These are phyloP conservation scores for Cygnus olor DNA, from an alignment of 2,797 vertebrate genomes.

Conservation along the genomic window DNA sequence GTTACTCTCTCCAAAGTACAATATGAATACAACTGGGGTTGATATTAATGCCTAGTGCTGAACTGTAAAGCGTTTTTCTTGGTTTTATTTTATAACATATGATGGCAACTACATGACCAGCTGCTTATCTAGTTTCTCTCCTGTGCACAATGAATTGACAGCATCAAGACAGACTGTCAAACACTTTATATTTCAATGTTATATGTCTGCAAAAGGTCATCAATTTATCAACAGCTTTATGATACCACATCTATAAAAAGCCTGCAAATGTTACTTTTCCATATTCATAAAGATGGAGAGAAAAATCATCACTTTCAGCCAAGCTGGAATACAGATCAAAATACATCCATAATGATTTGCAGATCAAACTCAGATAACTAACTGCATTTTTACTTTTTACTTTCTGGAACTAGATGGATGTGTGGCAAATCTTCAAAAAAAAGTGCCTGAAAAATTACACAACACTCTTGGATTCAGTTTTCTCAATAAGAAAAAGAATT, in stretches of 20 bases:
- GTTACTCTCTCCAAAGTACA: neutral
- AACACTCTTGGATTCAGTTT: neutral
- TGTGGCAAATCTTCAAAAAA: slow-evolving; percentile 14
- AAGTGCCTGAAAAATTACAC: neutral
- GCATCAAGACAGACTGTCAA: neutral
- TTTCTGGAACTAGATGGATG: neutral
- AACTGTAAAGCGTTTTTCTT: neutral
- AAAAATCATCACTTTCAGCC: slow-evolving; percentile 18
- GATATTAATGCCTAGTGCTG: neutral
- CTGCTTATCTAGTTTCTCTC: neutral
- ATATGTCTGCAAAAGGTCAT: slow-evolving; percentile 11
- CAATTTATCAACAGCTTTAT: slow-evolving; percentile 32
- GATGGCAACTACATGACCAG: neutral
- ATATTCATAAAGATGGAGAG: slow-evolving; percentile 10
- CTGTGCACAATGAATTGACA: neutral
- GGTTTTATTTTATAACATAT: neutral
- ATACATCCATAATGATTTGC: neutral
- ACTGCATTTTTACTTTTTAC: neutral
- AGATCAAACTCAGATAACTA: slow-evolving; percentile 1
- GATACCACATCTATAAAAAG: slow-evolving; percentile 17
- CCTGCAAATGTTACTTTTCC: slow-evolving; percentile 18
- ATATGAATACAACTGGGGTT: neutral
- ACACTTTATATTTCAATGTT: neutral
- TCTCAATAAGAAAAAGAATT: neutral
- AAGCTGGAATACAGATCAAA: slow-evolving; percentile 9